Conservation (phyloP, 2,113 vertebrate genomes). For the Phylloscopus trochilus region DNA sequence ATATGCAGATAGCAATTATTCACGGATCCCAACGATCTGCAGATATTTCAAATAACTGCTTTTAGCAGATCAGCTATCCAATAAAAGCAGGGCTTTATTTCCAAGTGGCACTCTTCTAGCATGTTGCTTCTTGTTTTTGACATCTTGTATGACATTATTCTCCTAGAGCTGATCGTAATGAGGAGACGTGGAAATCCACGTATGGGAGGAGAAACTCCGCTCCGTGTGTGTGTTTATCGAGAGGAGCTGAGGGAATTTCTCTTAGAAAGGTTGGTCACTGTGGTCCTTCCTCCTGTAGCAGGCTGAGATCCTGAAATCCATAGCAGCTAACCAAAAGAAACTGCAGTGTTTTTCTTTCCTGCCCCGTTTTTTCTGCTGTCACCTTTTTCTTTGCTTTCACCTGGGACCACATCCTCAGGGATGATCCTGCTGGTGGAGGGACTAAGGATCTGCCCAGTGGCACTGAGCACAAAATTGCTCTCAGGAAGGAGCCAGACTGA, state of each 20-base stretch:
- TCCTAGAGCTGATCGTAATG: neutral
- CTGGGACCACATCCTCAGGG: neutral
- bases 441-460: neutral
- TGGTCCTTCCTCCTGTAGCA: neutral
- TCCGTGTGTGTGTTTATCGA: neutral
- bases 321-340: neutral
- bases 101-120: slow-evolving; percentile 59
- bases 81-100: slow-evolving; percentile 69
- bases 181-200: neutral
- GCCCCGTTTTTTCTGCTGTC: neutral
- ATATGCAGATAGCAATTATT: slow-evolving; percentile 78
- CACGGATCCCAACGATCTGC: slow-evolving; percentile 63
- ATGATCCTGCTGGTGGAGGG: neutral
- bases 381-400: neutral
- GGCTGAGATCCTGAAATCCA: neutral
- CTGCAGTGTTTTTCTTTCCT: neutral
- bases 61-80: slow-evolving; percentile 70
- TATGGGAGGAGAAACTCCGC: neutral
- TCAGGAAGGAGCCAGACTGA: neutral
- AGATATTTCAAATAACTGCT: slow-evolving; percentile 76
- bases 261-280: neutral
- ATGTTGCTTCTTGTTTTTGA: slow-evolving; percentile 62
- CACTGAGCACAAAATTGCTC: neutral
- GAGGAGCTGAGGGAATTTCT: neutral
- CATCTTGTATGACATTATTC: slow-evolving; percentile 44